Conservation (phyloP, 2,113 vertebrate species). For the Pteronura brasiliensis region DNA sequence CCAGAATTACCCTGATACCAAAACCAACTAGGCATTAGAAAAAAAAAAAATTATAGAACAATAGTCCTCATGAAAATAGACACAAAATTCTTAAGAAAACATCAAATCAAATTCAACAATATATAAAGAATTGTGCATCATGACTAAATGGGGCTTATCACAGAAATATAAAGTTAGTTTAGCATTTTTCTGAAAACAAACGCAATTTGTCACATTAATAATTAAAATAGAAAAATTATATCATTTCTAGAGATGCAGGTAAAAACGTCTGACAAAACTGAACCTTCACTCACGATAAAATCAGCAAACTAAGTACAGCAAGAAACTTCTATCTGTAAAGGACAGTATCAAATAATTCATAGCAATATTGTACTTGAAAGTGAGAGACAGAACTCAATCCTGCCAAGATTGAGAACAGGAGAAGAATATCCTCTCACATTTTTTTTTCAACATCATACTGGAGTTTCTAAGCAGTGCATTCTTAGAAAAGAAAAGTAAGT, state of each 20-base stretch:
- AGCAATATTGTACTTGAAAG: background rate
- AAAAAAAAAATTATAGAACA: background rate
- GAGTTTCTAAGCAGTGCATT: background rate
- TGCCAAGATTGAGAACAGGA: background rate
- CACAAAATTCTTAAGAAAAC: background rate
- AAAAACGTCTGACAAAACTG: background rate
- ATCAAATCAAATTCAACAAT: background rate
- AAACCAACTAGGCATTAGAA: background rate
- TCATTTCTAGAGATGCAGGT: background rate
- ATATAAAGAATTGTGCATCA: background rate
- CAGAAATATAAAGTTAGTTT: background rate
- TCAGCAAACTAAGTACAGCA: background rate
- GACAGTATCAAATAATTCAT: background rate
- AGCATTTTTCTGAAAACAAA: background rate
- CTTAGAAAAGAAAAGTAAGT: background rate
- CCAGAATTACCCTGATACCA: background rate
- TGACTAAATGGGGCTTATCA: background rate
- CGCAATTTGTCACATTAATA: background rate
- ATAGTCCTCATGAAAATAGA: background rate
- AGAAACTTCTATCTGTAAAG: background rate
- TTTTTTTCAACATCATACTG: background rate
- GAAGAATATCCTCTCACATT: background rate
- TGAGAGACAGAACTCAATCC: background rate
- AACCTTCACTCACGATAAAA: background rate
- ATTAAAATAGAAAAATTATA: background rate